Evolutionary conservation across 2,113 vertebrate genomes (phyloP).

Genomic region (Trachemys scripta): DNA sequence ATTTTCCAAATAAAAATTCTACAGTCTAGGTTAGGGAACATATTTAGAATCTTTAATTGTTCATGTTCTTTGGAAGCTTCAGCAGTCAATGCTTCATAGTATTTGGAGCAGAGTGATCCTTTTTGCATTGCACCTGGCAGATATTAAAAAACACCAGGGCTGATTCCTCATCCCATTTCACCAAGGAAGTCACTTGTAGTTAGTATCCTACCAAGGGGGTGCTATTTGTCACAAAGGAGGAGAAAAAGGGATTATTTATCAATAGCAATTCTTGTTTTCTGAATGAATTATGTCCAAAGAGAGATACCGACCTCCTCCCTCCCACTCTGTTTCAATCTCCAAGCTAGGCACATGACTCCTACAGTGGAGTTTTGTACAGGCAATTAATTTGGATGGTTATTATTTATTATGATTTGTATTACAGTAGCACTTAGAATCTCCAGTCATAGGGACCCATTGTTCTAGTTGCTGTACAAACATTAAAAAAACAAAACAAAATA

Average conservation of each 20-base stretch:
- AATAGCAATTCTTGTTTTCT: background rate
- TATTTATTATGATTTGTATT: background rate
- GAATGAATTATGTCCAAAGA: background rate
- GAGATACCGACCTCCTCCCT: background rate
- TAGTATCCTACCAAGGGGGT: background rate
- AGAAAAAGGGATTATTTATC: background rate
- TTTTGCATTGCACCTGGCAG: background rate
- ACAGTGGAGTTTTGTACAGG: background rate
- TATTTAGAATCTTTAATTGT: background rate
- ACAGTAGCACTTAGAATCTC: background rate
- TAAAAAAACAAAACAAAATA: slow-evolving; percentile 6
- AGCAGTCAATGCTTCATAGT: background rate
- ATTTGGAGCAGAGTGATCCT: background rate
- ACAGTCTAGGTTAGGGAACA: background rate
- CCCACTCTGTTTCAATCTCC: background rate
- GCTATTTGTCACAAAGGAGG: background rate
- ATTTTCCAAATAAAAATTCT: background rate
- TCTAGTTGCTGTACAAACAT: background rate
- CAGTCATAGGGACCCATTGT: background rate
- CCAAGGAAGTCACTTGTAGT: background rate
- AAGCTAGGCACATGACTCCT: background rate
- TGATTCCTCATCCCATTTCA: background rate
- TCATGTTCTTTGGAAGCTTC: background rate
- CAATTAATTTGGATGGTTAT: background rate
- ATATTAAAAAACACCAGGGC: background rate